Base-by-base conservation (phyloP, 2,113 vertebrate genomes). In the Limanda limanda region DNA sequence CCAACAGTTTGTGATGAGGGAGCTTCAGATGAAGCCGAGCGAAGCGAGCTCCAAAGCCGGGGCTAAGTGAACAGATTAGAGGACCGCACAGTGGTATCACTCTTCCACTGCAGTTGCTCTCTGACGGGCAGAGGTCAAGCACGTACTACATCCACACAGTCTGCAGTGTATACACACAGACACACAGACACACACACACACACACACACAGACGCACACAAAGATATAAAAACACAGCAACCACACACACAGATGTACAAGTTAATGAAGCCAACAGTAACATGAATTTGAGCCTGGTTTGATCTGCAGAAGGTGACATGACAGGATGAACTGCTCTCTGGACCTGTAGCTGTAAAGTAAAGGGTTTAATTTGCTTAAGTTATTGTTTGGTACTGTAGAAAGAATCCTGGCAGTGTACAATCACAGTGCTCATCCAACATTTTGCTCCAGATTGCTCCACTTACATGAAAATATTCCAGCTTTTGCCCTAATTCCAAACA, bases 51-150 rank as follows among this genome's bases (percentile, higher is more conserved):
- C 69, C 76, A 87, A 89, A 89, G 78, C 86, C 71, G 0, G 37
- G 78, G 80, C 71, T 86, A 87, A 91, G 82, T 84, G 84, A 79
- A 55, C 69, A 88, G 88, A 90, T 92, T 89, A 87, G 64, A 87
- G 71, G 71, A 69, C 77, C 55, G 40, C 80, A 82, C 68, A 70
- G 60, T 79, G 67, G 48, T 78, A 71, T 83, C 74, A 62, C 51
- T 74, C 82, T 78, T 48, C 68, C 68, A 71, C 83, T 71, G 74
- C 69, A 71, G 74, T 68, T 79, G 59, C 74, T 84, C 63, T 84
- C 56, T 59, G 27, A 35, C 67, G 40, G 72, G 12, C 85, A 83
- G 67, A 85, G 86, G 88, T 91, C 85, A 85, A 81, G 71, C 68
- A 77, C 14, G 0, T 15, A 68, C 69, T 75, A 68, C 76, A 82